Conservation (phyloP, 2,113 vertebrate genomes). For the Colius striatus region DNA sequence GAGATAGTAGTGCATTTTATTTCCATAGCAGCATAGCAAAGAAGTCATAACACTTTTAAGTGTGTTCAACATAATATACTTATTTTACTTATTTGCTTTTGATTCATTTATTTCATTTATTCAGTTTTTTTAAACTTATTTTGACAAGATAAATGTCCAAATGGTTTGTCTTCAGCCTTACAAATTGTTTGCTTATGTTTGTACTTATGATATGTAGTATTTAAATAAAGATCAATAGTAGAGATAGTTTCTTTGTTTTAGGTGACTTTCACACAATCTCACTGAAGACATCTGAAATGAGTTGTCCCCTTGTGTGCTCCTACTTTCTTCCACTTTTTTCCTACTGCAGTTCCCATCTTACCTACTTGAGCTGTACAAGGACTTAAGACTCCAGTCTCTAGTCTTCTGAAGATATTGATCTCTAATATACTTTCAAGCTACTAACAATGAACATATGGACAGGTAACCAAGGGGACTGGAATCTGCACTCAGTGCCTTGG, state of each 20-base stretch:
- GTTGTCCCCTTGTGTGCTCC: accelerated
- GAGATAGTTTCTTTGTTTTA: neutral
- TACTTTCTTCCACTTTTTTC: neutral
- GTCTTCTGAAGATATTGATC: neutral
- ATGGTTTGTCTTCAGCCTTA: neutral
- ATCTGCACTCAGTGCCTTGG: neutral
- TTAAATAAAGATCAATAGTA: neutral
- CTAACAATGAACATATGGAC: neutral
- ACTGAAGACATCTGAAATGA: neutral
- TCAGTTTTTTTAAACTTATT: neutral
- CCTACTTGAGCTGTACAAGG: neutral
- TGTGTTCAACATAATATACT: neutral
- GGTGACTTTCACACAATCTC: neutral
- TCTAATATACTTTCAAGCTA: accelerated
- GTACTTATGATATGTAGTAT: neutral
- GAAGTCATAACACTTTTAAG: neutral
- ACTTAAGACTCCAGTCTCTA: neutral
- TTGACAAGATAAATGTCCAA: neutral
- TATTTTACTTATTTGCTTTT: neutral
- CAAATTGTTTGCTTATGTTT: neutral
- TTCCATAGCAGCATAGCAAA: neutral
- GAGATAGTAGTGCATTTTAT: neutral
- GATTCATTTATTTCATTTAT: neutral
- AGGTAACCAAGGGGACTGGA: accelerated
- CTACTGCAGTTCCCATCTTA: neutral